Evolutionary conservation across 2,113 vertebrate genomes (phyloP).

Genomic region (Pycnonotus jocosus): DNA sequence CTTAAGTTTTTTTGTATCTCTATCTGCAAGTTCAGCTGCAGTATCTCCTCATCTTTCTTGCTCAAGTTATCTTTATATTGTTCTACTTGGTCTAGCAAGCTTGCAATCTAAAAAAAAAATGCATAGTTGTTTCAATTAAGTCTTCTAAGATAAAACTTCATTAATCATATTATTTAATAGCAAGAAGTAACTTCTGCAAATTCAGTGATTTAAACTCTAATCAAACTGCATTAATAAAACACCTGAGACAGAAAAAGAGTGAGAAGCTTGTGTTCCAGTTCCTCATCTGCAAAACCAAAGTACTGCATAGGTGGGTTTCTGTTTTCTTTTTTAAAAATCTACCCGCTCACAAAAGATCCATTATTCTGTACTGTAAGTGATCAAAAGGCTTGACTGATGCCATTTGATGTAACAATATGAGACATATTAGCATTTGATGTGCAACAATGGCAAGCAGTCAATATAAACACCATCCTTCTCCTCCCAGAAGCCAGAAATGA

Average conservation of each 20-base stretch:
- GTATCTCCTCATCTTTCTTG: conserved; percentile 76
- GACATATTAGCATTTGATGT: neutral
- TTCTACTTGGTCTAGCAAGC: conserved; percentile 76
- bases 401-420: neutral
- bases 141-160: neutral
- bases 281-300: neutral
- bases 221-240: neutral
- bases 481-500: neutral
- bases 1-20: conserved; percentile 69
- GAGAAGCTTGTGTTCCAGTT: neutral
- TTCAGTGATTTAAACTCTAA: neutral
- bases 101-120: conserved; percentile 69
- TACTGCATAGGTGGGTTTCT: neutral
- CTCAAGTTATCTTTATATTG: conserved; percentile 73
- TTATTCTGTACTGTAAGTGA: neutral
- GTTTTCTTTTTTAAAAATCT: neutral
- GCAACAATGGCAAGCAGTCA: neutral
- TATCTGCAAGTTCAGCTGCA: conserved; percentile 78
- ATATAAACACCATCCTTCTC: neutral
- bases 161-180: neutral
- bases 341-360: neutral
- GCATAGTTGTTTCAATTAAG: neutral
- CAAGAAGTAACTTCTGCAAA: neutral
- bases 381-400: neutral
- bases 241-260: neutral